phyloP scores from a whole-genome alignment of 2,888 invertebrate genomes.

The Lasioglossum pauxillum region DNA sequence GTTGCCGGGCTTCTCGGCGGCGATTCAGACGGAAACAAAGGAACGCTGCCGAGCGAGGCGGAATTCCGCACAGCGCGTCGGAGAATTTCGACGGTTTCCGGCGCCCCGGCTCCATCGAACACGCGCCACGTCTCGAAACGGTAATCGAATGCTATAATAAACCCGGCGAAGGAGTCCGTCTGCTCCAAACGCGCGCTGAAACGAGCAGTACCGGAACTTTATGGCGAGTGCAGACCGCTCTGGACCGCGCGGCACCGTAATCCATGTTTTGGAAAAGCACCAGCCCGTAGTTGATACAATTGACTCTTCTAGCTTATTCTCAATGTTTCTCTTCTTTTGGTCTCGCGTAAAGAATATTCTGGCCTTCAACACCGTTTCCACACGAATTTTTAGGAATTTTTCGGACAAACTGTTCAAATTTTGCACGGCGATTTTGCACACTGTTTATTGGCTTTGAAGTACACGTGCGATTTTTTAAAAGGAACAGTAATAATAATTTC shows the following conservation, averaged over 20 bases:
- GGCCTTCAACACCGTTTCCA: no score
- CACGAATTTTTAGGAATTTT: no score
- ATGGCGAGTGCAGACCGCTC: neutral
- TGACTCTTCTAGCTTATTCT: neutral
- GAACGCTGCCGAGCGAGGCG: conserved; percentile 32
- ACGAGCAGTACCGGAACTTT: neutral
- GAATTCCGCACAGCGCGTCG: conserved; percentile 20
- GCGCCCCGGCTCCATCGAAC: neutral
- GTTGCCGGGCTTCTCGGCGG: conserved; percentile 39
- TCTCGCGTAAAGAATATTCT: no score
- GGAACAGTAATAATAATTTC: no score
- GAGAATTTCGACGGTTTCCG: neutral
- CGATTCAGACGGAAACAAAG: conserved; percentile 50
- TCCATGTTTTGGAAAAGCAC: neutral
- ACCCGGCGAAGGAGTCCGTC: neutral
- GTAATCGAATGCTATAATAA: conserved; percentile 14
- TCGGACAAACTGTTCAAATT: no score
- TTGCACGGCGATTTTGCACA: no score
- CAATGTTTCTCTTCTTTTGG: neutral
- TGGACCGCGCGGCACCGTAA: neutral
- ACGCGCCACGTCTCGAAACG: neutral
- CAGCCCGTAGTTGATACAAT: neutral
- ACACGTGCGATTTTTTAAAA: no score
- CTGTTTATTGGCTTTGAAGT: no score
- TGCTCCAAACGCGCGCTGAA: neutral